These are phyloP conservation scores for Zoroaster sp. DNA, from an alignment of 53 echinoderm and acorn worm genomes.

Conservation along the genomic window DNA sequence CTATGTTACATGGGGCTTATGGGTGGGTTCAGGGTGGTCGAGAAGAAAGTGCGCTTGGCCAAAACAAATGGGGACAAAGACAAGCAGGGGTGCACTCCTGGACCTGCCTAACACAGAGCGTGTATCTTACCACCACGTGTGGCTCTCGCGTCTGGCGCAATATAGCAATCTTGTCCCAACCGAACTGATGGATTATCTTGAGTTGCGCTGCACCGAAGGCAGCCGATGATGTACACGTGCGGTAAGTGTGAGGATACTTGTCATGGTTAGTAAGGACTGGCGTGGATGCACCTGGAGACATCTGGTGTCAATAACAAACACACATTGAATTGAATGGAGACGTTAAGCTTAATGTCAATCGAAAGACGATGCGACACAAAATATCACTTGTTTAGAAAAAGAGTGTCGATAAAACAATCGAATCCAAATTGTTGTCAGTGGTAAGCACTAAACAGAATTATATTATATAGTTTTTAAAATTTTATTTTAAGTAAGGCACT, in stretches of 20 bases:
- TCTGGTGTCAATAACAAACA: too few relatives aligned
- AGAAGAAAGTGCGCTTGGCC: background rate
- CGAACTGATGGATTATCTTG: conserved; percentile 44
- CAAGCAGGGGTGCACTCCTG: too few relatives aligned
- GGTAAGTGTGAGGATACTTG: conserved; percentile 52
- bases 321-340: too few relatives aligned
- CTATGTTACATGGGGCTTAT: background rate
- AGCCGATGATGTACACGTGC: conserved; percentile 53
- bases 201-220: conserved; percentile 45
- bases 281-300: conserved; percentile 52
- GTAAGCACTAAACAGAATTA: too few relatives aligned
- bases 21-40: background rate
- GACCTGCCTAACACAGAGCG: background rate
- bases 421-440: too few relatives aligned
- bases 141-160: conserved; percentile 56
- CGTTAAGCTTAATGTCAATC: too few relatives aligned
- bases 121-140: conserved; percentile 52
- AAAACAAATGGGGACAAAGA: background rate
- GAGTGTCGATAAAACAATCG: too few relatives aligned
- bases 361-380: too few relatives aligned
- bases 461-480: too few relatives aligned
- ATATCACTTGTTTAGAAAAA: too few relatives aligned
- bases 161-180: conserved; percentile 58
- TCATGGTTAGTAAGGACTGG: conserved; percentile 39
- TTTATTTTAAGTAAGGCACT: too few relatives aligned